Base-by-base conservation (phyloP, 2,113 vertebrate genomes). In the Sturnus vulgaris region DNA sequence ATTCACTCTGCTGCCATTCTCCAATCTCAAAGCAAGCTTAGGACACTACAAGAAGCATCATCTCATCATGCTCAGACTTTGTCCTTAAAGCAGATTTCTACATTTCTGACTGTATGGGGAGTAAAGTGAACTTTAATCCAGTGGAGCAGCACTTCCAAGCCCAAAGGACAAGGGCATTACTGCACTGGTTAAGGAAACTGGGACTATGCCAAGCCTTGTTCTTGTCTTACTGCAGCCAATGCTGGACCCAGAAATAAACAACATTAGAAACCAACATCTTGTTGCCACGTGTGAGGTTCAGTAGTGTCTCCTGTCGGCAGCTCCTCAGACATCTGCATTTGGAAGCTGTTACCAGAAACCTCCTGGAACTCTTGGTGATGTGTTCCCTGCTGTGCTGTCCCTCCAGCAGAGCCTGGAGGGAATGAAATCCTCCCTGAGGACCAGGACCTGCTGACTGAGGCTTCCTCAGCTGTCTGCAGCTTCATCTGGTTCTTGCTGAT, bases 251-350 rank as follows among this genome's bases (percentile, higher is more conserved):
- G 77, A 81, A 81, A 86, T 12, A 72, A 50, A 63, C 8, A 56
- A 27, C 15, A 76, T 9, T 2, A 70, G 63, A 86, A 78, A 86
- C 5, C 60, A 46, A 60, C 12, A 52, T 86, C 68, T 24, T 20
- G 19, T 6, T 78, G 20, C 19, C 49, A 33, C 1, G 0, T 0
- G 0, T 3, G 5, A 68, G 53, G 39, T 25, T 15, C 68, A 22
- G 42, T 0, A n/a, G 31, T 2, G 2, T 30, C 53, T 80, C 64
- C 63, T 3, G 0, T 1, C 63, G 39, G 28, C 2, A 1, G 71
- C 68, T 89, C 71, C 71, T 68, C 61, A 44, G 21, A 33, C 75
- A 59, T 5, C 31, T 59, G 31, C 63, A 20, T 4, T 10, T 46
- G 33, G 33, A 35, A 69, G 39, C 2, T 30, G 11, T 8, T 47